Conservation (phyloP, 1,140 invertebrate species). For the Trichonephila clavipes region DNA sequence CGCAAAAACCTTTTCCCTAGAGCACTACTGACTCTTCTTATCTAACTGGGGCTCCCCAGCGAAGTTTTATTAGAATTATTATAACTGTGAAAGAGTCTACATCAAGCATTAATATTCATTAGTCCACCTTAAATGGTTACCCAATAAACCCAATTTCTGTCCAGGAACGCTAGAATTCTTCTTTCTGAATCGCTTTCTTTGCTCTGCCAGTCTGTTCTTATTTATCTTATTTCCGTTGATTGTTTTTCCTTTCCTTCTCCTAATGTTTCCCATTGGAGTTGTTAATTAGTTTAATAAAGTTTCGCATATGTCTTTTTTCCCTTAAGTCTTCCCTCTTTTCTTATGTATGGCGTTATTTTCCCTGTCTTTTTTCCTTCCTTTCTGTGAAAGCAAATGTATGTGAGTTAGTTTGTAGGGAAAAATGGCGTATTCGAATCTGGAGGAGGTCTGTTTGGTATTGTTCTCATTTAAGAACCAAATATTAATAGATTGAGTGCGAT, state of each 20-base stretch:
- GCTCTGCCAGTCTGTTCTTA: neutral
- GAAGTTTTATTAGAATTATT: constrained; percentile 1
- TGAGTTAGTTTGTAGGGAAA: neutral
- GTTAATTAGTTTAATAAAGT: constrained; percentile 71
- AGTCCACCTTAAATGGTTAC: constrained; percentile 44
- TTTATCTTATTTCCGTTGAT: constrained; percentile 26
- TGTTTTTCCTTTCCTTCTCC: constrained; percentile 7
- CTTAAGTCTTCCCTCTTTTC: constrained; percentile 1
- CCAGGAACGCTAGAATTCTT: constrained; percentile 15
- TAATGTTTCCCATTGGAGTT: constrained; percentile 45
- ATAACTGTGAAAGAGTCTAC: neutral
- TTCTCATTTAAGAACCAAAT: no score
- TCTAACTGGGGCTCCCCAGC: neutral
- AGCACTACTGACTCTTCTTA: neutral
- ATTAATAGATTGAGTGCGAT: no score
- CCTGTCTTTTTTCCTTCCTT: neutral
- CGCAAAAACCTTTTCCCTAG: no score
- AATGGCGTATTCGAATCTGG: neutral
- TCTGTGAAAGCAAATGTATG: neutral
- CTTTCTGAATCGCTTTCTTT: neutral
- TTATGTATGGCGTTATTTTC: neutral
- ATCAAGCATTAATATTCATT: constrained; percentile 59
- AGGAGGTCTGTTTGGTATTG: neutral
- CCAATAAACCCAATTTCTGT: constrained; percentile 58
- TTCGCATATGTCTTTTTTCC: constrained; percentile 67